A percentile compares a stretch with the other conserved stretches of the same genome.
Conservation (phyloP, 2,113 vertebrate genomes). For the Leiothrix lutea region DNA sequence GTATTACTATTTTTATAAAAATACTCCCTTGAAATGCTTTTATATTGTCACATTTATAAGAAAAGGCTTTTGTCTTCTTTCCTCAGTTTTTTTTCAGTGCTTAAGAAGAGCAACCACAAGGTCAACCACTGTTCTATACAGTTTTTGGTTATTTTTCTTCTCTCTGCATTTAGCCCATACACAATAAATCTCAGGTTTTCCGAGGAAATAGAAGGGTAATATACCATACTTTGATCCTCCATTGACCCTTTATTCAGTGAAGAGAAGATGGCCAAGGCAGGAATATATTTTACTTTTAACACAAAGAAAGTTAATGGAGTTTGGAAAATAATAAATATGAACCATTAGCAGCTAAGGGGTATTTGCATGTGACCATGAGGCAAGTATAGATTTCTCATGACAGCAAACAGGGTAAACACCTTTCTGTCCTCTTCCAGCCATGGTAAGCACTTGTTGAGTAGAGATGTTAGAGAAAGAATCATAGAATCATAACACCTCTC, state of each 20-base stretch:
- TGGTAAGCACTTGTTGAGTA: background rate
- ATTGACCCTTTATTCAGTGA: background rate
- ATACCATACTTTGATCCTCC: background rate
- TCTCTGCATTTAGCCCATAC: background rate
- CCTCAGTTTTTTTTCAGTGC: background rate
- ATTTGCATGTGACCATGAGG: background rate
- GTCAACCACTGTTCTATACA: background rate
- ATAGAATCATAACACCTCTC: rapidly evolving
- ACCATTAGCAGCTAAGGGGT: rapidly evolving
- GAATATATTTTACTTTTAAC: background rate
- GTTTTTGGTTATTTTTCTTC: background rate
- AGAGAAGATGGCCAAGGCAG: background rate
- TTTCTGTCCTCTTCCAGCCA: background rate
- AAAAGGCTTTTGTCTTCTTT: background rate
- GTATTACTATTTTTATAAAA: background rate
- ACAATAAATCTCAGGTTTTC: background rate
- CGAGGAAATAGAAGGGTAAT: background rate
- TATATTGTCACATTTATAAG: background rate
- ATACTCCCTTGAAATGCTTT: background rate
- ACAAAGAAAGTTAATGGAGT: background rate
- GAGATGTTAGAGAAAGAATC: background rate
- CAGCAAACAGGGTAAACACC: rapidly evolving
- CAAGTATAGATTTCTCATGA: background rate
- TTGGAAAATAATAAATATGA: background rate
- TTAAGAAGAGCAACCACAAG: background rate